Conservation (phyloP, 2,797 vertebrate species). For the Thripadectes ignobilis region DNA sequence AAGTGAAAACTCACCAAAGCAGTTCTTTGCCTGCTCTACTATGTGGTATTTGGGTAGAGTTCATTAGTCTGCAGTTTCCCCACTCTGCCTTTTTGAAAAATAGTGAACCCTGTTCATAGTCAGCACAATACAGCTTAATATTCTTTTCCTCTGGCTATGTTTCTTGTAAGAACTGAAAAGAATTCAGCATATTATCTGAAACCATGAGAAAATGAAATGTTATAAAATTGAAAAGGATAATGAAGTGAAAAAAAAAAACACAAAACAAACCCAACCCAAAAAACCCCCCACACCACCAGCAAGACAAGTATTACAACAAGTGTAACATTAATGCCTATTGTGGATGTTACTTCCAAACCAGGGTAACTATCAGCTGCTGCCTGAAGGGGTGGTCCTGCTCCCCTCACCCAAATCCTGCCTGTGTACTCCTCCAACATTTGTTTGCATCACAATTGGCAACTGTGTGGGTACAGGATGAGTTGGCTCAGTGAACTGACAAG, state of each 20-base stretch:
- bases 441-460: neutral
- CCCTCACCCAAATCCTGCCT: neutral
- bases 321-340: neutral
- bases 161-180: neutral
- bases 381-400: neutral
- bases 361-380: neutral
- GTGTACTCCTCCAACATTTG: fast-evolving
- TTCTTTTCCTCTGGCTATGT: neutral
- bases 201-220: neutral
- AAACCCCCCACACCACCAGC: neutral
- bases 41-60: neutral
- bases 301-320: neutral
- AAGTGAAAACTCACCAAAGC: neutral
- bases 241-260: neutral
- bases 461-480: neutral
- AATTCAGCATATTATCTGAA: neutral
- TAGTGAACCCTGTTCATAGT: neutral
- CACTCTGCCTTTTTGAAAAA: neutral
- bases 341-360: neutral
- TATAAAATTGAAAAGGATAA: neutral
- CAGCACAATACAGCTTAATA: neutral
- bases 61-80: neutral
- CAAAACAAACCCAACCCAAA: neutral
- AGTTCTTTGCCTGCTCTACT: neutral
- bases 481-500: neutral